Percentiles rank a stretch among this genome's conserved stretches.
Conservation (phyloP, 1,140 invertebrate genomes). For the Zaprionus ghesquierei region DNA sequence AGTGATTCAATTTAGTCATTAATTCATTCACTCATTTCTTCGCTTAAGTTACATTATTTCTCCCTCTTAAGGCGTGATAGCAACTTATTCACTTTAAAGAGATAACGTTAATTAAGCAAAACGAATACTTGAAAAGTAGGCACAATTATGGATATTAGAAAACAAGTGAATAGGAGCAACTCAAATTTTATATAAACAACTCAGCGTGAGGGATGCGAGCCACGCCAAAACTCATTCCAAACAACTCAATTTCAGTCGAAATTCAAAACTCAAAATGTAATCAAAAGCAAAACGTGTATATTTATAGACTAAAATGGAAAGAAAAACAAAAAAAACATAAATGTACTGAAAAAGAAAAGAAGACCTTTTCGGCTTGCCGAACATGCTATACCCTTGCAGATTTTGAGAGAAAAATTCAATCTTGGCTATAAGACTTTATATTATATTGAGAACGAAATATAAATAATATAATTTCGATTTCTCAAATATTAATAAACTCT, state of each 20-base stretch:
- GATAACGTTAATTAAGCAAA: conserved; percentile 45
- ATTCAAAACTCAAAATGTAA: conserved; percentile 18
- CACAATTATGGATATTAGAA: conserved; percentile 54
- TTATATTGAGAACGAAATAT: too few relatives aligned
- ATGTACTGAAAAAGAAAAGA: conserved; percentile 26
- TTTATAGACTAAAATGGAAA: conserved; percentile 25
- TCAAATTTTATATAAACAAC: conserved; percentile 38
- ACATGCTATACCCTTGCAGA: conserved; percentile 2
- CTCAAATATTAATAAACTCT: too few relatives aligned
- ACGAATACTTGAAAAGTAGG: conserved; percentile 70
- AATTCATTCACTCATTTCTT: conserved; percentile 23
- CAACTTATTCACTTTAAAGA: conserved; percentile 40
- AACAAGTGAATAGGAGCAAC: conserved; percentile 16
- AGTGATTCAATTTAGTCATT: conserved; percentile 1
- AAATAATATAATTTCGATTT: too few relatives aligned
- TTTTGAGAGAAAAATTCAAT: not conserved
- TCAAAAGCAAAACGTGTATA: conserved; percentile 34
- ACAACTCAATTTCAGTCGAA: not conserved
- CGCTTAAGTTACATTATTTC: conserved; percentile 25
- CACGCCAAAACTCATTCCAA: conserved; percentile 5
- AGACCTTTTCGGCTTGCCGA: conserved; percentile 6
- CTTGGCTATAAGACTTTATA: too few relatives aligned
- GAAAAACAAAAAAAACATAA: not conserved
- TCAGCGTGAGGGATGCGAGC: not conserved
- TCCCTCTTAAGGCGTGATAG: conserved; percentile 70